phyloP scores from a whole-genome alignment of 1,140 invertebrate genomes.

The Diploscapter pachys region DNA sequence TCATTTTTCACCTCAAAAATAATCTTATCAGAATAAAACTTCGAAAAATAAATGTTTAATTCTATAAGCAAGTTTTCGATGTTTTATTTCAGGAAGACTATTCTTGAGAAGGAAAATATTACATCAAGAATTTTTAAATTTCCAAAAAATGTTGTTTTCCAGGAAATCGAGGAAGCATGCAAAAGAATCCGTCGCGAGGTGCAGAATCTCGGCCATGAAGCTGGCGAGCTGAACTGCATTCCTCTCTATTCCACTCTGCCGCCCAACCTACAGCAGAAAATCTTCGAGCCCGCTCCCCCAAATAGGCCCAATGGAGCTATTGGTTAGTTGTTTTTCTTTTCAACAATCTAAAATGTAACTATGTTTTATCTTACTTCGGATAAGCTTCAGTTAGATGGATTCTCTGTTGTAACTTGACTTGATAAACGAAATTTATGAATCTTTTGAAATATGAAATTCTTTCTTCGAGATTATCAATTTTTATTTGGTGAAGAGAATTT shows the following conservation, averaged over 20 bases:
- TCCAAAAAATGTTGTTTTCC: not conserved
- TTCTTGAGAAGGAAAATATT: too few relatives aligned
- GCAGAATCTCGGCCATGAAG: constrained; percentile 90
- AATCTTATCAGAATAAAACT: too few relatives aligned
- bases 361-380: too few relatives aligned
- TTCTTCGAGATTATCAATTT: not conserved
- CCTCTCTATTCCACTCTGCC: constrained; percentile 96
- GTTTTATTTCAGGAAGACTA: too few relatives aligned
- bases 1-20: too few relatives aligned
- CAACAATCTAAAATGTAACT: too few relatives aligned
- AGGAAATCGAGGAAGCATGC: constrained; percentile 99
- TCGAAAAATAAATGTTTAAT: too few relatives aligned
- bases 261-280: constrained; percentile 91
- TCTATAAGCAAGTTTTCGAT: too few relatives aligned
- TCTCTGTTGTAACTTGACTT: too few relatives aligned
- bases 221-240: constrained; percentile 95
- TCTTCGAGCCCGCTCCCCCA: constrained; percentile 87
- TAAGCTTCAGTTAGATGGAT: too few relatives aligned
- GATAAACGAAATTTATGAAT: constrained; percentile 6
- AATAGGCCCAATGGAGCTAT: constrained; percentile 88
- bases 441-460: not conserved
- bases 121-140: not conserved
- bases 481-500: not conserved
- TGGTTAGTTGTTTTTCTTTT: constrained; percentile 62
- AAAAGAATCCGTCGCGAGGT: constrained; percentile 94